Evolutionary conservation across 64 coral and sea anemone genomes (phyloP), one percentile per base, ranked within the genome.

Genomic region (Trachythela sp.): DNA sequence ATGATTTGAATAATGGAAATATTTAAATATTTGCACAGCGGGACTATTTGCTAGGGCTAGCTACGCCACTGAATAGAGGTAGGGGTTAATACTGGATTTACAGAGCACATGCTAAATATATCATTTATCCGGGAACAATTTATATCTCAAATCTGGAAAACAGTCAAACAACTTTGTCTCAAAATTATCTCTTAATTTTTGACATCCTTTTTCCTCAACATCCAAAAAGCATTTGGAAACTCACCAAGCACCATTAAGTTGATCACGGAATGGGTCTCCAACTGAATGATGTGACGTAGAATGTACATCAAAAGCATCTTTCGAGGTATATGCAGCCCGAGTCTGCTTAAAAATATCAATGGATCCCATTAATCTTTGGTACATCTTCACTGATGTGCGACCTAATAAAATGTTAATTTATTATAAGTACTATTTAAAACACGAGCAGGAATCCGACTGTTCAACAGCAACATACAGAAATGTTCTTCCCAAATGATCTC

Each of bases 391-490:
- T 24, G 71, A 77, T 8, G 71, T 77, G 30, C 30, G 71, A 27
- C 71, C 71, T 77, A 39, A 68, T 6, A 68, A 22, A 68, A 11
- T 45, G 4, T 45, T 45, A 68, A 68, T 68, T 4, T 6, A 68
- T 22, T n/a, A 68, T 68, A 4, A 68, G 15, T 22, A 68, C 6
- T n/a, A 31, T 22, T 6, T 31, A 22, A 68, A n/a, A 68, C 30
- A 68, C 15, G 48, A 33, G 85, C 48, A 32, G 48, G 26, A 30
- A 24, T 86, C 48, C 33, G 3, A 38, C 20, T 51, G 40, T 17
- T 86, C 85, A 20, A 86, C 85, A 51, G 85, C 85, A 4, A 86
- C 0, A 52, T 56, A 40, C 50, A 86, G 35, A 43, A 86, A 86
- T 6, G 4, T 27, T 13, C 85, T 3, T 15, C 41, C 85, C 5